Evolutionary conservation across 1,140 invertebrate species (phyloP).

Genomic region (Colletes gigas): DNA sequence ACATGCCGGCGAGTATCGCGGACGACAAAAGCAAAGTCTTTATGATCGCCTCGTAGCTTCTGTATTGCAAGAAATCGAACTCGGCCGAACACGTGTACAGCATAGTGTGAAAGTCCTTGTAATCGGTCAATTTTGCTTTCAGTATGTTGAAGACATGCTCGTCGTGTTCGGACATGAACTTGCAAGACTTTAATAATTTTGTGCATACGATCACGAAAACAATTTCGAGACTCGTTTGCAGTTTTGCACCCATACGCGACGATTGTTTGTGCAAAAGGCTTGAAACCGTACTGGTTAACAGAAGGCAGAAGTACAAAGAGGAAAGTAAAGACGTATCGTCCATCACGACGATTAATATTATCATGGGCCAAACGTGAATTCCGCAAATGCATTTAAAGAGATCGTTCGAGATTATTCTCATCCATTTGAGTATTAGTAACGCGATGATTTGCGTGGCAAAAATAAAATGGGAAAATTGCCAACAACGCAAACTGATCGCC

Average conservation of each 20-base stretch:
- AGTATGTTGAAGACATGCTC: conserved; percentile 90
- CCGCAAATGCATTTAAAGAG: conserved; percentile 79
- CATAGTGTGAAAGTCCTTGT: conserved; percentile 90
- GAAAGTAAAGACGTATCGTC: conserved; percentile 84
- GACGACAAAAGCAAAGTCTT: conserved; percentile 83
- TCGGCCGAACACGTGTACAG: conserved; percentile 92
- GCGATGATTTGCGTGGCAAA: conserved; percentile 86
- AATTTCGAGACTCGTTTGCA: conserved; percentile 64
- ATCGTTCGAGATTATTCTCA: conserved; percentile 83
- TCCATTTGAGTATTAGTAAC: conserved; percentile 84
- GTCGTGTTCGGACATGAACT: conserved; percentile 81
- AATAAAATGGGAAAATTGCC: conserved; percentile 92
- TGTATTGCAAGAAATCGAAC: conserved; percentile 89
- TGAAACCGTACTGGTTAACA: conserved; percentile 66
- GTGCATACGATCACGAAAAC: conserved; percentile 65
- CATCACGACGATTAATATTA: conserved; percentile 77
- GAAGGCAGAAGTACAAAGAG: conserved; percentile 84
- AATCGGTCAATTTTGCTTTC: conserved; percentile 88
- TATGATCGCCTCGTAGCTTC: conserved; percentile 80
- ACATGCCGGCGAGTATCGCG: conserved; percentile 78
- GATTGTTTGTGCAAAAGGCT: conserved; percentile 27
- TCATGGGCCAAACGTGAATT: conserved; percentile 84
- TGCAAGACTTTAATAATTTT: conserved; percentile 68
- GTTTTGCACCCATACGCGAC: conserved; percentile 25
- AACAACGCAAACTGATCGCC: conserved; percentile 82